These are phyloP conservation scores for Aphidius gifuensis DNA, from an alignment of 1,140 invertebrate species.

Conservation along the genomic window DNA sequence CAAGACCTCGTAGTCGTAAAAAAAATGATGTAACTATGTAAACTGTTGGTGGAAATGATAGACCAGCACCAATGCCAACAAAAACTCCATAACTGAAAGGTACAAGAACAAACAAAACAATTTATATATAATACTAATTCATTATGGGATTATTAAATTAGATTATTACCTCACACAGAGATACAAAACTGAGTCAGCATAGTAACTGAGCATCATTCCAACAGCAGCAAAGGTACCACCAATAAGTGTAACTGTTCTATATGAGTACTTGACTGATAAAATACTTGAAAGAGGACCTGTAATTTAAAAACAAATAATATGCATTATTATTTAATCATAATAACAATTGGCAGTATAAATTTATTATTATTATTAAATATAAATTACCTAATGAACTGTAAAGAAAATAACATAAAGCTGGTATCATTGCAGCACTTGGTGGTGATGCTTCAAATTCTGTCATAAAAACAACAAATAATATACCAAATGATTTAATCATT, in stretches of 20 bases:
- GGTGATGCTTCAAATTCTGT: constrained; percentile 70
- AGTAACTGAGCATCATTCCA: constrained; percentile 84
- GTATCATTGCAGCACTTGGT: constrained; percentile 77
- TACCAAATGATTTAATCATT: constrained; percentile 84
- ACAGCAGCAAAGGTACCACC: constrained; percentile 79
- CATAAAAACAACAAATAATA: constrained; percentile 76
- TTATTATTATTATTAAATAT: background rate
- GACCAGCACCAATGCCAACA: constrained; percentile 76
- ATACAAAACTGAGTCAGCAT: constrained; percentile 72
- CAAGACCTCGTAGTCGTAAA: constrained; percentile 73
- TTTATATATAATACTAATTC: background rate
- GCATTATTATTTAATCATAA: constrained; percentile 6
- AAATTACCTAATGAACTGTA: constrained; percentile 77
- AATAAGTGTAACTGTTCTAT: constrained; percentile 82
- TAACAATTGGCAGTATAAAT: constrained; percentile 1
- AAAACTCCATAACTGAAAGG: constrained; percentile 72
- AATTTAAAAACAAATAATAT: constrained; percentile 38
- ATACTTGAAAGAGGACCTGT: constrained; percentile 86
- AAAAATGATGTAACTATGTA: constrained; percentile 89
- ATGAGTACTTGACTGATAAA: constrained; percentile 86
- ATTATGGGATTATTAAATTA: background rate
- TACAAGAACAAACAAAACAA: background rate
- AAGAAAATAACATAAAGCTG: constrained; percentile 79
- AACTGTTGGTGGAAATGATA: constrained; percentile 83
- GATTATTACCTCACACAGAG: constrained; percentile 70